Evolutionary conservation across 1,140 invertebrate species (phyloP).

Genomic region (Heterodera carotae): DNA sequence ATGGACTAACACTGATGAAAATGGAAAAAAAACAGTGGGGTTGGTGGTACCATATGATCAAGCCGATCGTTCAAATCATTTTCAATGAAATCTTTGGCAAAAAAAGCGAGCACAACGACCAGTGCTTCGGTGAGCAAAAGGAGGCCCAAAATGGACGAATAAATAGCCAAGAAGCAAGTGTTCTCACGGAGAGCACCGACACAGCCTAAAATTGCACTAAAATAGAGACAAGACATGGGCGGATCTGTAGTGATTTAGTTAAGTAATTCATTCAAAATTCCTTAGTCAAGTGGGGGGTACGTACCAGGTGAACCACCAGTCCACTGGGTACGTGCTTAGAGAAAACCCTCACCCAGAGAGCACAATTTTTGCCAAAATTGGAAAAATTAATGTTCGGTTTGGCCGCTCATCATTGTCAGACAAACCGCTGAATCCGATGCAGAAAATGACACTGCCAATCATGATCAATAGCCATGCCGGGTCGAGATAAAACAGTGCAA

Average conservation of each 20-base stretch:
- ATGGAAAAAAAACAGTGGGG: not conserved
- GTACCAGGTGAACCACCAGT: too few relatives aligned
- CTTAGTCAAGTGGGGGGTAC: too few relatives aligned
- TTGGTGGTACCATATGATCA: slow-evolving; percentile 55
- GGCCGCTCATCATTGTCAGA: slow-evolving; percentile 1
- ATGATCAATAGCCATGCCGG: slow-evolving; percentile 92
- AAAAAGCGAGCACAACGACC: slow-evolving; percentile 85
- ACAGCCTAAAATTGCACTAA: slow-evolving; percentile 77
- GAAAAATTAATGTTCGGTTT: too few relatives aligned
- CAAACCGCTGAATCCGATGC: slow-evolving; percentile 82
- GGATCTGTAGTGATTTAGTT: too few relatives aligned
- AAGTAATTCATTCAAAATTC: too few relatives aligned
- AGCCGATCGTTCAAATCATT: slow-evolving; percentile 57
- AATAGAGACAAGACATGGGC: not conserved
- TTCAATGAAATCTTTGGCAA: slow-evolving; percentile 82
- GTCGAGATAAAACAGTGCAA: slow-evolving; percentile 80
- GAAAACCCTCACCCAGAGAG: too few relatives aligned
- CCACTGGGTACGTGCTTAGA: too few relatives aligned
- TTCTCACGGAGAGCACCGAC: slow-evolving; percentile 84
- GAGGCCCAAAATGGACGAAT: slow-evolving; percentile 86
- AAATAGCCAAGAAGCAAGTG: slow-evolving; percentile 79
- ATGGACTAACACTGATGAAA: slow-evolving; percentile 1
- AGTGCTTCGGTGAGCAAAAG: slow-evolving; percentile 86
- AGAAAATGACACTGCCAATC: slow-evolving; percentile 83
- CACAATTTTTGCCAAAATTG: too few relatives aligned